Conservation (phyloP, 2,888 invertebrate species). For the Acronicta leporina region DNA sequence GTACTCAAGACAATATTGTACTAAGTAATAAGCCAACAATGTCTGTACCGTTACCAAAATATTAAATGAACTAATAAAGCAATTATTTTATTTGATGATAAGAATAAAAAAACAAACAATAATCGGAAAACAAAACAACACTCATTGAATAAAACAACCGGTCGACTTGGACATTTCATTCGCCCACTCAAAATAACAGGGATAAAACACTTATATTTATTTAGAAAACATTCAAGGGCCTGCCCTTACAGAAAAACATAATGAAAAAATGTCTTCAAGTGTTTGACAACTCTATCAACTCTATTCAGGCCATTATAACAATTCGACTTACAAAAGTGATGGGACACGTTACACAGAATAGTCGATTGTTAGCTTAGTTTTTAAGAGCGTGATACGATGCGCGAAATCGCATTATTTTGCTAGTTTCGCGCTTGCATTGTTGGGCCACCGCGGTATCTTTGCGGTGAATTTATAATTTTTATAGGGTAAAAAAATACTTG, state of each 20-base stretch:
- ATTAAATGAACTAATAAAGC: not conserved
- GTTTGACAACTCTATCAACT: slow-evolving; percentile 58
- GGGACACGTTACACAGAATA: slow-evolving; percentile 51
- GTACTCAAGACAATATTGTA: not conserved
- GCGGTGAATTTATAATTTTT: slow-evolving; percentile 43
- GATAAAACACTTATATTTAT: slow-evolving; percentile 52
- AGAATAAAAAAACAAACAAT: slow-evolving; percentile 25
- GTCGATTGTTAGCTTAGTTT: slow-evolving; percentile 52
- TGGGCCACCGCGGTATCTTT: slow-evolving; percentile 32
- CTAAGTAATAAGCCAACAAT: not conserved
- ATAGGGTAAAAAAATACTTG: slow-evolving; percentile 20
- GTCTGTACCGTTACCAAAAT: not conserved
- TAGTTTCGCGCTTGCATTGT: slow-evolving; percentile 65
- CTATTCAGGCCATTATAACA: slow-evolving; percentile 57
- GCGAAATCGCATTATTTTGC: slow-evolving; percentile 78
- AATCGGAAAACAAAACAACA: slow-evolving; percentile 42
- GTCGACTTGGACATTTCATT: slow-evolving; percentile 52
- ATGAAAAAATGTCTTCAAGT: slow-evolving; percentile 46
- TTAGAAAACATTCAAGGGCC: slow-evolving; percentile 46
- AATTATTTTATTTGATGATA: not conserved
- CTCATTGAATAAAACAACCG: slow-evolving; percentile 39
- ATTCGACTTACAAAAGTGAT: slow-evolving; percentile 53
- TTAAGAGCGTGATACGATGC: slow-evolving; percentile 62
- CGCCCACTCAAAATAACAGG: slow-evolving; percentile 52
- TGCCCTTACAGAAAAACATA: slow-evolving; percentile 36